phyloP scores from a whole-genome alignment of 2,113 vertebrate genomes.

The Nannospalax galili region DNA sequence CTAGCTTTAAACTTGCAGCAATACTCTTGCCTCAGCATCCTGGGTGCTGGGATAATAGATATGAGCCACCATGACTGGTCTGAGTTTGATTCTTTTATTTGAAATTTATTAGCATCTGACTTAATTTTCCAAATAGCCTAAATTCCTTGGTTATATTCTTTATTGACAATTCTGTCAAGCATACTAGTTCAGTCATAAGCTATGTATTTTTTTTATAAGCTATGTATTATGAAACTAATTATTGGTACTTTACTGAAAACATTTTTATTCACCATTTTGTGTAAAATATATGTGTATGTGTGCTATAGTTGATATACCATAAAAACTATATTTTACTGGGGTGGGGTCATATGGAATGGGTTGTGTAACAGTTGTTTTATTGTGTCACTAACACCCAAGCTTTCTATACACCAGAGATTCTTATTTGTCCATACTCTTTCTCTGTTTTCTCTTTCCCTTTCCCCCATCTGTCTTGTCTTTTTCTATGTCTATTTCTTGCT shows the following conservation, averaged over 20 bases:
- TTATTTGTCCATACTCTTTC: background rate
- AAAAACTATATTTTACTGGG: background rate
- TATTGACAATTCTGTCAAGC: background rate
- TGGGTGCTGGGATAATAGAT: background rate
- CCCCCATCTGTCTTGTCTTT: background rate
- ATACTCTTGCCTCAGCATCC: background rate
- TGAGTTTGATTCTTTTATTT: background rate
- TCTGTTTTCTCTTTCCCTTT: background rate
- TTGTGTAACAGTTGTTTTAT: background rate
- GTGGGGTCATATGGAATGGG: background rate
- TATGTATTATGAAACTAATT: background rate
- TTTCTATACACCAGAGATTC: background rate
- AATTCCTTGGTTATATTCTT: background rate
- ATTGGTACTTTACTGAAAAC: constrained; percentile 3
- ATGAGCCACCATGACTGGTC: background rate
- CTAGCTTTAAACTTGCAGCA: background rate
- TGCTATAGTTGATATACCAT: background rate
- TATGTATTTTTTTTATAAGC: background rate
- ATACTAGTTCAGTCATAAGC: background rate
- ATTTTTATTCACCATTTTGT: constrained; percentile 31
- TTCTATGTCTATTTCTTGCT: background rate
- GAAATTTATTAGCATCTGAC: background rate
- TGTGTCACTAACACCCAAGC: background rate
- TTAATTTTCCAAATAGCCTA: background rate
- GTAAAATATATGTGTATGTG: background rate